These are phyloP conservation scores for Phaenicophaeus curvirostris DNA, from an alignment of 2,797 vertebrate genomes.

Conservation along the genomic window DNA sequence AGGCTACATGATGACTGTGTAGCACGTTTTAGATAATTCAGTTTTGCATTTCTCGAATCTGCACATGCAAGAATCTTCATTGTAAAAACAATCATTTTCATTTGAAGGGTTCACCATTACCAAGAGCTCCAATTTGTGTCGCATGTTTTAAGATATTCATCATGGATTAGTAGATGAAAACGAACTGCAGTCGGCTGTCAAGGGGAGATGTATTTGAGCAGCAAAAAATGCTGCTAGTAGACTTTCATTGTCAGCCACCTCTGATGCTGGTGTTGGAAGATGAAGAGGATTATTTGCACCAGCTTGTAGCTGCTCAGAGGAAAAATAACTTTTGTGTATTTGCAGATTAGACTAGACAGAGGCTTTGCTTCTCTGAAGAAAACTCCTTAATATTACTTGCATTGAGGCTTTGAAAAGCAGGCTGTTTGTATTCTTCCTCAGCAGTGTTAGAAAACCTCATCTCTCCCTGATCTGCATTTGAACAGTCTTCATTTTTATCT, in stretches of 20 bases:
- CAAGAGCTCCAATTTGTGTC: neutral
- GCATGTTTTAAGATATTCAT: neutral
- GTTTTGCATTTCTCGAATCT: neutral
- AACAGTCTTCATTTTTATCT: constrained; percentile 24
- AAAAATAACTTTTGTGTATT: constrained; percentile 41
- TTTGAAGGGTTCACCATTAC: neutral
- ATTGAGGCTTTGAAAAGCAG: constrained; percentile 24
- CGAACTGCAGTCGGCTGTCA: neutral
- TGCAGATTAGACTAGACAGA: constrained; percentile 37
- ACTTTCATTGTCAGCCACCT: constrained; percentile 34
- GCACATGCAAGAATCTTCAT: neutral
- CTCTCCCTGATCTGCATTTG: constrained; percentile 49
- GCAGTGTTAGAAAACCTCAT: constrained; percentile 19
- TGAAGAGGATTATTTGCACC: constrained; percentile 60
- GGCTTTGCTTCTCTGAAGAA: constrained; percentile 18
- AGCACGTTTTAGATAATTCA: neutral
- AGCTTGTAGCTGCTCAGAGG: constrained; percentile 43
- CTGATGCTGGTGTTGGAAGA: constrained; percentile 56
- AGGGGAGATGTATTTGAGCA: neutral
- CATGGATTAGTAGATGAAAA: neutral
- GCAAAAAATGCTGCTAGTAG: constrained; percentile 39
- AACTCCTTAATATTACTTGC: constrained; percentile 45
- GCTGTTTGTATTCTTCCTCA: constrained; percentile 18
- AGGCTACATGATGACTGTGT: neutral
- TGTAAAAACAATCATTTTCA: neutral